phyloP scores from a whole-genome alignment of 2,113 vertebrate species.

The Naja naja region DNA sequence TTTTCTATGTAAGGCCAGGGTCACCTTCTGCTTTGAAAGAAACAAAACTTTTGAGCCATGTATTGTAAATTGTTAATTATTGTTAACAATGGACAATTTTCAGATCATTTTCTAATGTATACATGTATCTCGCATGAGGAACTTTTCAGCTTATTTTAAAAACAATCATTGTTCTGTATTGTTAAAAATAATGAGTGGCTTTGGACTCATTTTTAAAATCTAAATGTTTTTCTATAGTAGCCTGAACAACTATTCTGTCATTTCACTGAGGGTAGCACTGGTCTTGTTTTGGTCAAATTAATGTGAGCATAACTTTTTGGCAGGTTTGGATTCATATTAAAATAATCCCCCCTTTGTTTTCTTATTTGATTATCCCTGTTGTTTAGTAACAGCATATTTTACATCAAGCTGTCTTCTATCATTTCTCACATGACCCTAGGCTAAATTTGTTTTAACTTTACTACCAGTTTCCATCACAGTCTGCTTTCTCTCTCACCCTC shows the following conservation, averaged over 20 bases:
- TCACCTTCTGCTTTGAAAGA: neutral
- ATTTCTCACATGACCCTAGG: neutral
- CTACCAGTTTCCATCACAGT: neutral
- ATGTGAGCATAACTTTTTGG: neutral
- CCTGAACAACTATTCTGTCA: neutral
- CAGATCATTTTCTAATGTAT: neutral
- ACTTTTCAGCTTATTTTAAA: neutral
- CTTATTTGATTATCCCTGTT: neutral
- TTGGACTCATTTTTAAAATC: neutral
- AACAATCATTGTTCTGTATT: neutral
- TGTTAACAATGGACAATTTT: neutral
- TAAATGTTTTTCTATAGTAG: neutral
- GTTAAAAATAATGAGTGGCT: neutral
- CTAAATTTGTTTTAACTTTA: neutral
- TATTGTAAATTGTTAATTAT: neutral
- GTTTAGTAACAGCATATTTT: neutral
- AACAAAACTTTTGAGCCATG: slow-evolving; percentile 1
- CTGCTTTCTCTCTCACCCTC: neutral
- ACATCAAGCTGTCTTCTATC: neutral
- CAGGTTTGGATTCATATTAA: neutral
- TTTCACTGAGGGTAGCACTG: neutral
- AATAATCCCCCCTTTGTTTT: neutral
- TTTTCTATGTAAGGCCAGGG: slow-evolving; percentile 11
- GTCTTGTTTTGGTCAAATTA: neutral
- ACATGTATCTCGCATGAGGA: neutral